Evolutionary conservation across 1,140 invertebrate genomes (phyloP).

Genomic region (Plutomurus gul): DNA sequence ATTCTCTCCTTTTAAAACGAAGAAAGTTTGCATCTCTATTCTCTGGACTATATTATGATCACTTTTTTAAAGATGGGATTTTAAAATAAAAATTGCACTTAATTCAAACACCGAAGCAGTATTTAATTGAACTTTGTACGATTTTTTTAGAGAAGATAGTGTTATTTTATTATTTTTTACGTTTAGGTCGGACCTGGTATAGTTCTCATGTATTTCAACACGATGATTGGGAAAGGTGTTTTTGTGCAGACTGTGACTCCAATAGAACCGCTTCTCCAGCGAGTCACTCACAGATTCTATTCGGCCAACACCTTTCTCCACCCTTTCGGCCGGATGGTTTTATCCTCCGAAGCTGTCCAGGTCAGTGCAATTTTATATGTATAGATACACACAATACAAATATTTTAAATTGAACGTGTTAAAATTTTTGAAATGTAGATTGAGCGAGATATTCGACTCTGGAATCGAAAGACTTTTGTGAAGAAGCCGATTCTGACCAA

Average conservation of each 20-base stretch:
- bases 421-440: slow-evolving; percentile 64
- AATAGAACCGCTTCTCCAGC: slow-evolving; percentile 75
- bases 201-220: slow-evolving; percentile 55
- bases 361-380: slow-evolving; percentile 58
- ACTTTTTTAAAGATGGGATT: too few relatives aligned
- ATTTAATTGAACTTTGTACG: too few relatives aligned
- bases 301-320: slow-evolving; percentile 64
- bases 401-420: not conserved
- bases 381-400: not conserved
- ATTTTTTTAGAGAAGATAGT: too few relatives aligned
- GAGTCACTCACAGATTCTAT: slow-evolving; percentile 77
- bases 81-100: too few relatives aligned
- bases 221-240: slow-evolving; percentile 67
- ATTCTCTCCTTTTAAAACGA: too few relatives aligned
- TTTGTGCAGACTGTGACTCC: slow-evolving; percentile 81
- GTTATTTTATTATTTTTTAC: slow-evolving; percentile 42
- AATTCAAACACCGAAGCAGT: too few relatives aligned
- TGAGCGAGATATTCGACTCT: slow-evolving; percentile 81
- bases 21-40: too few relatives aligned
- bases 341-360: slow-evolving; percentile 76
- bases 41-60: too few relatives aligned
- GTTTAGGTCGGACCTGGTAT: slow-evolving; percentile 62
- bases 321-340: slow-evolving; percentile 69
- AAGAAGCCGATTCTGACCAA: slow-evolving; percentile 72
- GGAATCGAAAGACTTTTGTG: slow-evolving; percentile 83